These are phyloP conservation scores for Agrotis ipsilon DNA, from an alignment of 2,888 invertebrate genomes.

Conservation along the genomic window DNA sequence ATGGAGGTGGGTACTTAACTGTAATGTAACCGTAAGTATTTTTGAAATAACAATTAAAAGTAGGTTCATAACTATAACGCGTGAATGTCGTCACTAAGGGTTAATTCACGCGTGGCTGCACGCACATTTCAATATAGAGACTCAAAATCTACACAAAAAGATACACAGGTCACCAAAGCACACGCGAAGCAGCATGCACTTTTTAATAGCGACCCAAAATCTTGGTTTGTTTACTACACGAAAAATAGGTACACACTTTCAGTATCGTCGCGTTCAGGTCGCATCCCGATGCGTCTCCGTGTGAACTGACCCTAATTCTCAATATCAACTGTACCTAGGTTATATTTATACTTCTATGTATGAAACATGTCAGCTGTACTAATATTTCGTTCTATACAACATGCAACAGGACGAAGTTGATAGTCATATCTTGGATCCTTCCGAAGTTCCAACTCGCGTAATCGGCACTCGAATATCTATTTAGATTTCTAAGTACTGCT, in stretches of 20 bases:
- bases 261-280: too few species aligned
- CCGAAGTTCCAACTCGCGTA: slow-evolving; percentile 39
- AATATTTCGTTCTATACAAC: slow-evolving; percentile 30
- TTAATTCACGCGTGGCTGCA: too few species aligned
- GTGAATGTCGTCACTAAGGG: too few species aligned
- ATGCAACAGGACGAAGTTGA: slow-evolving; percentile 53
- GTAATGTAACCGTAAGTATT: background rate
- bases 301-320: background rate
- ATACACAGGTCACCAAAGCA: too few species aligned
- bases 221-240: too few species aligned
- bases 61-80: too few species aligned
- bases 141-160: too few species aligned
- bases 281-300: too few species aligned
- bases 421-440: slow-evolving; percentile 56
- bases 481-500: slow-evolving; percentile 44
- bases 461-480: slow-evolving; percentile 22
- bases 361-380: background rate
- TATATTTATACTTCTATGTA: background rate
- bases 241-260: too few species aligned
- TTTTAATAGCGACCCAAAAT: too few species aligned
- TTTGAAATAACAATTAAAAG: background rate
- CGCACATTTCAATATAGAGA: too few species aligned
- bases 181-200: too few species aligned
- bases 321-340: background rate
- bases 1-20: background rate